A percentile compares a stretch with the other conserved stretches of the same genome.
phyloP scores from a whole-genome alignment of 1,140 invertebrate species.

The Sinonovacula constricta region DNA sequence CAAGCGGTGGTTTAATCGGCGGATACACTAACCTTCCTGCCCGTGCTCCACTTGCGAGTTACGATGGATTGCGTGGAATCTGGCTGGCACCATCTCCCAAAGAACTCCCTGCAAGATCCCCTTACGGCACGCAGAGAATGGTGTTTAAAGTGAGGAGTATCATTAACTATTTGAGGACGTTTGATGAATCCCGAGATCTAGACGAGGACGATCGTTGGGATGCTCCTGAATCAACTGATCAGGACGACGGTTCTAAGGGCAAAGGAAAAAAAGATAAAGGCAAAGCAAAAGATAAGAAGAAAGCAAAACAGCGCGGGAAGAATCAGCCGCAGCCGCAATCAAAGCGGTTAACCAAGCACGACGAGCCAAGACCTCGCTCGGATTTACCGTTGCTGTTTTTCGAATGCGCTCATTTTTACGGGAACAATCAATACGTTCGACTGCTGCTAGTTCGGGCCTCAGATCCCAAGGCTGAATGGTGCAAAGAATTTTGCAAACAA shows the following conservation, averaged over 20 bases:
- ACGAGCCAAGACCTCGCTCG: constrained; percentile 5
- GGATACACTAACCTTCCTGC: constrained; percentile 26
- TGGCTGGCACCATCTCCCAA: constrained; percentile 22
- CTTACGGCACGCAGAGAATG: constrained; percentile 44
- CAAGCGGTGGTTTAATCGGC: constrained; percentile 14
- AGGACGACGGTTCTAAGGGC: background rate
- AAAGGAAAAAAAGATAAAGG: constrained; percentile 5
- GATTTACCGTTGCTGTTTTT: constrained; percentile 19
- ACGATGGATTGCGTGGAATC: constrained; percentile 12
- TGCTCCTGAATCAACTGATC: constrained; percentile 7
- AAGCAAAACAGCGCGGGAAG: background rate
- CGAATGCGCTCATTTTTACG: constrained; percentile 36
- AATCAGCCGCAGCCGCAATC: constrained; percentile 7
- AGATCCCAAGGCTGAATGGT: constrained; percentile 32
- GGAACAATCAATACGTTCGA: constrained; percentile 25
- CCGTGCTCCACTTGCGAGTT: constrained; percentile 20
- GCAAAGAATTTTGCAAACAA: constrained; percentile 19
- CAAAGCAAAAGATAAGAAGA: background rate
- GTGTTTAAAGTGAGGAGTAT: constrained; percentile 16
- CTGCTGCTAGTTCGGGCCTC: constrained; percentile 11
- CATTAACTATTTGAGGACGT: constrained; percentile 7
- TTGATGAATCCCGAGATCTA: background rate
- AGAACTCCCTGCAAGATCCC: constrained; percentile 21
- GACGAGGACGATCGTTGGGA: constrained; percentile 5
- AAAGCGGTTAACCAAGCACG: constrained; percentile 12